Conservation (phyloP, 1,140 invertebrate species). For the Heliothis virescens region DNA sequence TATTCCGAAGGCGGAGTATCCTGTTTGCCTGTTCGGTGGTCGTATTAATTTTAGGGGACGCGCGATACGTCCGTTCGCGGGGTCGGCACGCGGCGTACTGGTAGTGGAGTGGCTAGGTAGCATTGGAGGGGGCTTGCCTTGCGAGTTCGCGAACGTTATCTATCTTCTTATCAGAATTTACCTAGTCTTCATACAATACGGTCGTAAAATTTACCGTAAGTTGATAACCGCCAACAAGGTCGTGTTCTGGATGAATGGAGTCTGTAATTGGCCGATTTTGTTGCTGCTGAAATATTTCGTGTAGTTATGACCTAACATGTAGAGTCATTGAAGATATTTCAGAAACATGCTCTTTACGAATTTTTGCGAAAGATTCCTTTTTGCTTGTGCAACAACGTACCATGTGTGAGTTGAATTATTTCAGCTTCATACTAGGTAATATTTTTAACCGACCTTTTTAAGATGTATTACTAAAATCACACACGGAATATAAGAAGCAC, state of each 20-base stretch:
- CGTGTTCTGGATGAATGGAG: conserved; percentile 47
- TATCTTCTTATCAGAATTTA: conserved; percentile 71
- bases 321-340: no score
- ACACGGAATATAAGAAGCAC: no score
- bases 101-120: conserved; percentile 32
- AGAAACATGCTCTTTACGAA: no score
- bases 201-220: conserved; percentile 46
- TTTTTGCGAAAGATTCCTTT: no score
- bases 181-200: conserved; percentile 57
- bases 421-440: no score
- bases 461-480: no score
- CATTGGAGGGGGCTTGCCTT: conserved; percentile 48
- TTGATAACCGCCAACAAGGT: conserved; percentile 55
- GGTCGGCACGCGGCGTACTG: conserved; percentile 61
- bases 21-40: conserved; percentile 62
- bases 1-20: conserved; percentile 66
- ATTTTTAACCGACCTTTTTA: no score
- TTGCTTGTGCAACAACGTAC: no score
- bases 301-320: no score
- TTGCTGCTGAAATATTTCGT: neutral
- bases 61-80: conserved; percentile 56
- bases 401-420: no score
- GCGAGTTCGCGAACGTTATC: conserved; percentile 62
- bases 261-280: neutral
- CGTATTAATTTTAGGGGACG: conserved; percentile 47